Evolutionary conservation across 2,113 vertebrate genomes (phyloP).

Genomic region (Nothocercus nigrocapillus): DNA sequence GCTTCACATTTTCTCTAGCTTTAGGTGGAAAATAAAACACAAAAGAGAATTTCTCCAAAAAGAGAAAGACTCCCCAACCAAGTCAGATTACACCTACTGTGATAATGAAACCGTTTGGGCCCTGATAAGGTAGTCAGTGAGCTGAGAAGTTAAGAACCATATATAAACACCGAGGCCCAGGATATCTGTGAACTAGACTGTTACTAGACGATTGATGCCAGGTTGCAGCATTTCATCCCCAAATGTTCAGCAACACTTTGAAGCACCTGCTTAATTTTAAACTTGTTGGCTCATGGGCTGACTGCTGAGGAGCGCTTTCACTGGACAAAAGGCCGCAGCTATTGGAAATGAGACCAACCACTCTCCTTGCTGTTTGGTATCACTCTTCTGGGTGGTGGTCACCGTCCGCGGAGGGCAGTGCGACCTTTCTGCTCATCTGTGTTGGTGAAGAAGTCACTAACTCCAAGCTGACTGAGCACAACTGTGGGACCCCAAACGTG

Average conservation of each 20-base stretch:
- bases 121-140: background rate
- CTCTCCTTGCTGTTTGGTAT: background rate
- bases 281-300: background rate
- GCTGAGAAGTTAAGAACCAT: background rate
- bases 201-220: background rate
- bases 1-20: background rate
- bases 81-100: background rate
- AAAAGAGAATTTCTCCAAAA: background rate
- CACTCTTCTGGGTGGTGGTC: background rate
- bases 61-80: background rate
- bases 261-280: background rate
- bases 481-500: background rate
- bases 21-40: background rate
- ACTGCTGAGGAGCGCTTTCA: background rate
- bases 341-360: background rate
- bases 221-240: background rate
- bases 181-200: background rate
- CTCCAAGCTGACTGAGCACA: rapidly evolving
- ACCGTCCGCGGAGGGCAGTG: rapidly evolving
- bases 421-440: background rate
- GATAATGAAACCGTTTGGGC: background rate
- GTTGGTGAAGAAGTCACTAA: background rate
- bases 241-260: background rate
- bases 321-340: rapidly evolving
- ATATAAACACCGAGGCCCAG: background rate